Evolutionary conservation across 2,113 vertebrate genomes (phyloP), one percentile per base, ranked within the genome.

Genomic region (Cyanoderma ruficeps): DNA sequence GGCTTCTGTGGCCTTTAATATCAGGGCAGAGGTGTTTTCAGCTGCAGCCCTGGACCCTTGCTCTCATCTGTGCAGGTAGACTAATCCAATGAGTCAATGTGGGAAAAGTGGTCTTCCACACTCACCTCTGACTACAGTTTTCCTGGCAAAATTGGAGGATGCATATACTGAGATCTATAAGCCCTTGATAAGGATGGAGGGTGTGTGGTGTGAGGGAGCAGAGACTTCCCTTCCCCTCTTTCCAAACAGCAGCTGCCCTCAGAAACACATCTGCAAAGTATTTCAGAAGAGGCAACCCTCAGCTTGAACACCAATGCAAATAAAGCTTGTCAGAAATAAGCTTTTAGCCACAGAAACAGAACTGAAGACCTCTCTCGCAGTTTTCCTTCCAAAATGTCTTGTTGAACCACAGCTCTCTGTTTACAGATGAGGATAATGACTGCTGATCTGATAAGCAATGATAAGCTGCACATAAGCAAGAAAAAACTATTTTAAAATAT

Each of bases 101-200:
- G 35, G 13, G 33, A 1, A 2, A 57, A 69, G 4, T 18, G 22
- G 27, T 89, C 22, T 39, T 53, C 15, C 52, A 35, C 3, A 3
- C 22, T 59, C 10, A 52, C 25, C 10, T 53, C 59, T 63, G 21
- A 22, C 41, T 61, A 18, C 2, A 7, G 20, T 65, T 80, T 80
- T 83, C 15, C 11, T 57, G 53, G 31, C 50, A 37, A 53, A 90
- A 37, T 4, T 49, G 33, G 41, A 57, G 19, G n/a, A 41, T 57
- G 12, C 24, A 13, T 17, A 17, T 1, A 1, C 7, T 0, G 2
- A 68, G 39, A 44, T 9, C 15, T 55, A 0, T 15, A 33, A 47
- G 15, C 10, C 2, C 3, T 23, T 37, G 35, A 12, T 35, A 46
- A 69, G 18, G 20, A 63, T 44, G n/a, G 16, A 60, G 19, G 28